Evolutionary conservation across 2,888 invertebrate species (phyloP).

Genomic region (Campaea margaritaria): DNA sequence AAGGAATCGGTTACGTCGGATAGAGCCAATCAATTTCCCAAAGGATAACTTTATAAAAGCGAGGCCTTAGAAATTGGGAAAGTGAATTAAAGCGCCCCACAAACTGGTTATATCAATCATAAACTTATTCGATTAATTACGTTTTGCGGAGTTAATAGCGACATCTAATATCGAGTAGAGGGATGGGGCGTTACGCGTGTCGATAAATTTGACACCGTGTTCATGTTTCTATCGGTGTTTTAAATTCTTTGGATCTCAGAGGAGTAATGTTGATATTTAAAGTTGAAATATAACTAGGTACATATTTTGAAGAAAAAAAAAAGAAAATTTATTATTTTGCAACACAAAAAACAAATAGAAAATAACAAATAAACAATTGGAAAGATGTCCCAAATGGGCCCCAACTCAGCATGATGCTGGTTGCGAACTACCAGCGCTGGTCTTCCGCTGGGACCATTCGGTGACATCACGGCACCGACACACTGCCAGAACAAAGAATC

Average conservation of each 20-base stretch:
- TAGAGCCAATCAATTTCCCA: slow-evolving; percentile 79
- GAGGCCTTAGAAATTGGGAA: slow-evolving; percentile 77
- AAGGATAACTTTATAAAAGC: slow-evolving; percentile 83
- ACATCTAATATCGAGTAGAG: slow-evolving; percentile 81
- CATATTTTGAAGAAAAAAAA: too few species aligned
- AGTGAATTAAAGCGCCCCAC: slow-evolving; percentile 83
- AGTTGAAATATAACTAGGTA: too few species aligned
- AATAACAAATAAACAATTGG: too few species aligned
- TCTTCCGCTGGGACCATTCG: too few species aligned
- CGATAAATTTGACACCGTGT: slow-evolving; percentile 16
- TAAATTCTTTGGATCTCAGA: background rate
- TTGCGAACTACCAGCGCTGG: too few species aligned
- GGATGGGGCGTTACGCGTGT: slow-evolving; percentile 50
- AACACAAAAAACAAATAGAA: too few species aligned
- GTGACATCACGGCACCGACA: too few species aligned
- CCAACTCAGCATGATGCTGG: too few species aligned
- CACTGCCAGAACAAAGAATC: too few species aligned
- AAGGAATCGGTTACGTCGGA: slow-evolving; percentile 71
- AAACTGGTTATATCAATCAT: slow-evolving; percentile 86
- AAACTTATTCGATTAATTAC: slow-evolving; percentile 86
- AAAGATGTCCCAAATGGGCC: too few species aligned
- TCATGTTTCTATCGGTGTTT: background rate
- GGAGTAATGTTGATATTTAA: too few species aligned
- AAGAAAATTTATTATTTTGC: too few species aligned
- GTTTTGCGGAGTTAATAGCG: slow-evolving; percentile 86